Evolutionary conservation across 2,113 vertebrate genomes (phyloP), one percentile per base, ranked within the genome.

Genomic region (Pangasianodon hypophthalmus): DNA sequence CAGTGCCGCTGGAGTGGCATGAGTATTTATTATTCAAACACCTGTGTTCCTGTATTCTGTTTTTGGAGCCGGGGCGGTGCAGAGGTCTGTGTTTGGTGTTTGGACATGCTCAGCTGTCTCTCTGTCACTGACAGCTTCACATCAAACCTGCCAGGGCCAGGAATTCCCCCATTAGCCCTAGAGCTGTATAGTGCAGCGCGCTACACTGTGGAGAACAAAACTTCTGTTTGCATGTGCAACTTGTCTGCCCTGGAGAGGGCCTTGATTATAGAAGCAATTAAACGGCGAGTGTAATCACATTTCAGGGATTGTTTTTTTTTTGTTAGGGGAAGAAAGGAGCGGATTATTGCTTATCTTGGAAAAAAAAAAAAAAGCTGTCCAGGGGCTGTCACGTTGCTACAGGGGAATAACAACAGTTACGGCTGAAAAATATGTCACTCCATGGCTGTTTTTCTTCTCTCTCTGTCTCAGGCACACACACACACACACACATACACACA

Each of bases 1-100:
- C 94, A 92, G 93, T 93, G 94, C 93, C 94, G 90, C 79, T 94
- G 94, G 93, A 94, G 94, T 95, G 94, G 93, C 92, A 92, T 94
- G 92, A 94, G 94, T 96, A 96, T 96, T 96, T 96, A 96, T 96
- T 96, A 96, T 96, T 96, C 95, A 96, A 96, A 96, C 95, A 92
- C 92, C 90, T 95, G 95, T 95, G 95, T 96, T 96, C 91, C 87
- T 90, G 87, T 91, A 92, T 92, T 92, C 91, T 92, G 91, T 92
- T 92, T 92, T 92, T 91, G 91, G 91, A 89, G 90, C 88, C 84
- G 85, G 88, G 91, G 92, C 92, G 90, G 92, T 90, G 95, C 92
- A 95, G 94, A 95, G 94, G 94, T 95, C 93, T 93, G 93, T 94
- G 95, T 95, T 95, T 94, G 94, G 93, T 93, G 88, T 91, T 91